Conservation (phyloP, 2,797 vertebrate species). For the Synanceia verrucosa region DNA sequence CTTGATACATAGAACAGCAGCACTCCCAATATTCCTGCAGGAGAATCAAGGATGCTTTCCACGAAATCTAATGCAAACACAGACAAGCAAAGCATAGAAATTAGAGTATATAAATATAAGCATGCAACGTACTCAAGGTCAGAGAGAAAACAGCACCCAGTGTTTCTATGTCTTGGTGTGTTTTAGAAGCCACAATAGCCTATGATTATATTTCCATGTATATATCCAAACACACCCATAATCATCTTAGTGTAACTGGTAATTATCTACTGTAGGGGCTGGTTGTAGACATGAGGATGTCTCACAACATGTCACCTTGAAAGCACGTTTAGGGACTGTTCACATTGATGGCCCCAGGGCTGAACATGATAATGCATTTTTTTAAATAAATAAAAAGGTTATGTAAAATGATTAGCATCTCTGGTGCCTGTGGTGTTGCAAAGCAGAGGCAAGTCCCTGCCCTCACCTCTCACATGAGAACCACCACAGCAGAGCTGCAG, state of each 20-base stretch:
- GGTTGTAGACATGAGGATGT: slow-evolving; percentile 24
- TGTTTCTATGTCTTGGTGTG: slow-evolving; percentile 5
- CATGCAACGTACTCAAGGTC: slow-evolving; percentile 22
- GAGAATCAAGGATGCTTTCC: slow-evolving; percentile 16
- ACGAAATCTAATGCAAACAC: background rate
- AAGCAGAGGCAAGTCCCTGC: background rate
- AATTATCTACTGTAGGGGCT: slow-evolving; percentile 14
- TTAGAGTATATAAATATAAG: background rate
- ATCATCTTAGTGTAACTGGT: slow-evolving; percentile 10
- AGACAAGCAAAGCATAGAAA: slow-evolving; percentile 18
- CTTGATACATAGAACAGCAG: slow-evolving; percentile 9
- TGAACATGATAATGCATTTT: slow-evolving; percentile 30
- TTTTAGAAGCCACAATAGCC: background rate
- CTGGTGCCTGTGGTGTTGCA: slow-evolving; percentile 11
- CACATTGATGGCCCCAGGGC: background rate
- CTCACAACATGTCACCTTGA: slow-evolving; percentile 54
- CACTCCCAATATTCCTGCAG: slow-evolving; percentile 16
- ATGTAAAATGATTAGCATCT: slow-evolving; percentile 38
- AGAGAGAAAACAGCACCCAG: slow-evolving; percentile 7
- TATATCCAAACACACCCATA: slow-evolving; percentile 12
- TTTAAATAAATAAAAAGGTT: slow-evolving; percentile 5
- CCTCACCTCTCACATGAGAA: slow-evolving; percentile 22
- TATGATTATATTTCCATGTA: slow-evolving; percentile 5
- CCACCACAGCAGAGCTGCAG: background rate
- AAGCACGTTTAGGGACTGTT: slow-evolving; percentile 6